phyloP scores from a whole-genome alignment of 2,113 vertebrate species.

The Crotalus helleri region DNA sequence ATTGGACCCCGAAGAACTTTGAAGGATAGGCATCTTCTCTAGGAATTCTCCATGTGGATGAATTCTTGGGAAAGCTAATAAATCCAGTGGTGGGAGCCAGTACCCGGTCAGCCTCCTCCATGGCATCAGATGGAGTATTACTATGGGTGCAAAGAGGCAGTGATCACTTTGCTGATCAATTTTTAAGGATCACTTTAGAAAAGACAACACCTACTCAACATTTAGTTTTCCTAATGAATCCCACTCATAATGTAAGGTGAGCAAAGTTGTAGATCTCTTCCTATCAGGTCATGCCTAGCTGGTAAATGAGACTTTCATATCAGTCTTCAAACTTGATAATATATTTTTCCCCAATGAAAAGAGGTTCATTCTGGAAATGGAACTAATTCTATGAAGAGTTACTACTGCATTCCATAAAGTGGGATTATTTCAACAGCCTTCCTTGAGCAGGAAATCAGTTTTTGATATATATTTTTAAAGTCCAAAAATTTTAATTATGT shows the following conservation, averaged over 20 bases:
- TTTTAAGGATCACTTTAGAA: background rate
- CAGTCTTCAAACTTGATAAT: conserved; percentile 9
- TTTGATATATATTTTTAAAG: background rate
- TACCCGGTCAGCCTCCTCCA: background rate
- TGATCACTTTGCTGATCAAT: background rate
- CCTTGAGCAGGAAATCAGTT: background rate
- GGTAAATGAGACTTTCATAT: conserved; percentile 17
- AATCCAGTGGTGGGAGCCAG: background rate
- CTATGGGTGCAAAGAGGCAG: background rate
- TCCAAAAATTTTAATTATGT: background rate
- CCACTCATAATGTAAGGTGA: background rate
- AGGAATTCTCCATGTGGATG: background rate
- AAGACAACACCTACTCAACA: background rate
- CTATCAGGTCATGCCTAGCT: conserved; percentile 27
- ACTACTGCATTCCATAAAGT: background rate
- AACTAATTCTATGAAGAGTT: conserved; percentile 6
- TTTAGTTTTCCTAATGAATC: background rate
- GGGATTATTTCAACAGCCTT: background rate
- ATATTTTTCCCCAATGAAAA: conserved; percentile 7
- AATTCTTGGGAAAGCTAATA: background rate
- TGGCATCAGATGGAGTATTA: background rate
- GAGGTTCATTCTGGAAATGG: conserved; percentile 12
- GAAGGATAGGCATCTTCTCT: background rate
- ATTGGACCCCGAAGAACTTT: background rate
- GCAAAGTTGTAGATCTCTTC: conserved; percentile 15